Evolutionary conservation across 2,888 invertebrate genomes (phyloP), one percentile per base, ranked within the genome.

Genomic region (Lasioglossum zephyrum): DNA sequence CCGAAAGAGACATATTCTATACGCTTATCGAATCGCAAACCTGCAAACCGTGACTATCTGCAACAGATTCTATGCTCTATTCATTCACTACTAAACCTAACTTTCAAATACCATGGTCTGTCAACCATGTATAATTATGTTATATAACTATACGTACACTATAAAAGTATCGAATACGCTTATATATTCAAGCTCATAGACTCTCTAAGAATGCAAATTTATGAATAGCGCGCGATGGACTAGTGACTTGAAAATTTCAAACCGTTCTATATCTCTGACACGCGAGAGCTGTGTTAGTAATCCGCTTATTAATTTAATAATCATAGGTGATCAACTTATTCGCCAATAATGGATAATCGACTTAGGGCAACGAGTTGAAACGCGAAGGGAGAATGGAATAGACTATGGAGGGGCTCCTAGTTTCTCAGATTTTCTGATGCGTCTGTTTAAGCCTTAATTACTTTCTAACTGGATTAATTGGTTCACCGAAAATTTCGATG

Each of bases 301-400:
- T 82, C n/a, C 57, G 41, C 18, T 82, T 60, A 76, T 31, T 53
- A 80, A 82, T 82, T 82, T 60, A n/a, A 47, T 41, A 57, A 74
- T 80, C 73, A 49, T 47, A 80, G 16, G 44, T 82, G 53, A 82
- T 80, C 73, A 69, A 73, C 18, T 79, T 73, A 26, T 26, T 18
- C 79, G 73, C 72, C 66, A 49, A 53, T 80, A 82, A 73, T 22
- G 63, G 82, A 73, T 80, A 80, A 82, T 79, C 80, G 82, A 80
- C 82, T 82, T 82, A 82, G n/a, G 22, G 41, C 63, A 80, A 80
- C 80, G 82, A 81, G 57, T 53, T 22, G 31, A 41, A 36, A 57
- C 80, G 44, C 16, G 44, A 11, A 31, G 26, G n/a, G 31, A 57
- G 47, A 77, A 72, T 36, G 44, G 57, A n/a, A 60, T 47, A 26